phyloP scores from a whole-genome alignment of 2,113 vertebrate genomes.

The Vombatus ursinus region DNA sequence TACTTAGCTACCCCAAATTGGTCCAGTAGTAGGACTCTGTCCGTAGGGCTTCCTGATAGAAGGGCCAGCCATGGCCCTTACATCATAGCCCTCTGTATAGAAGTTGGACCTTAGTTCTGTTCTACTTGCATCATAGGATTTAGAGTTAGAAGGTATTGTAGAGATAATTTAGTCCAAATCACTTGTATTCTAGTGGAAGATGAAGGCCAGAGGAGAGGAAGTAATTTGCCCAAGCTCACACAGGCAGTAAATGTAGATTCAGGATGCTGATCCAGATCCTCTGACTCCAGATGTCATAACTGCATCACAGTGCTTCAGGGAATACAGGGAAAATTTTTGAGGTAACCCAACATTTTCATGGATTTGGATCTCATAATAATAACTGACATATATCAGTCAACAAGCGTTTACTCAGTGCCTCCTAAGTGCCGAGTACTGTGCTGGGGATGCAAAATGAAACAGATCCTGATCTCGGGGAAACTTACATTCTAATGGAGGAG shows the following conservation, averaged over 20 bases:
- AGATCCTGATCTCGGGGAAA: not conserved
- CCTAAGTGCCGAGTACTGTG: not conserved
- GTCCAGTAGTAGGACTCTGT: not conserved
- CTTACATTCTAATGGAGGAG: not conserved
- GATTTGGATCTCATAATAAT: not conserved
- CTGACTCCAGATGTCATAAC: not conserved
- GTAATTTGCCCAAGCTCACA: not conserved
- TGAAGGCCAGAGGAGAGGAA: not conserved
- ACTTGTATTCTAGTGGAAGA: not conserved
- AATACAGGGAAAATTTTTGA: not conserved
- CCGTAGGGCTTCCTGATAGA: not conserved
- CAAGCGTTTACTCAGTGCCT: not conserved
- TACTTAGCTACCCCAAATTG: not conserved
- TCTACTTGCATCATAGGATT: not conserved
- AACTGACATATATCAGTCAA: not conserved
- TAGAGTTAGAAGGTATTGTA: not conserved
- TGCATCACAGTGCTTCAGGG: not conserved
- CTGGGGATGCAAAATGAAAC: not conserved
- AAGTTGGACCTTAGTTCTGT: not conserved
- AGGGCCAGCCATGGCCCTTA: not conserved
- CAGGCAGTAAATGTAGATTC: not conserved
- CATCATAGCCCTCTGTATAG: not conserved
- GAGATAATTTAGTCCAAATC: not conserved
- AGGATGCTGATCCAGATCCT: not conserved
- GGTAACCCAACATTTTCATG: not conserved